Evolutionary conservation across 2,797 vertebrate species (phyloP).

Genomic region (Coilia nasus): DNA sequence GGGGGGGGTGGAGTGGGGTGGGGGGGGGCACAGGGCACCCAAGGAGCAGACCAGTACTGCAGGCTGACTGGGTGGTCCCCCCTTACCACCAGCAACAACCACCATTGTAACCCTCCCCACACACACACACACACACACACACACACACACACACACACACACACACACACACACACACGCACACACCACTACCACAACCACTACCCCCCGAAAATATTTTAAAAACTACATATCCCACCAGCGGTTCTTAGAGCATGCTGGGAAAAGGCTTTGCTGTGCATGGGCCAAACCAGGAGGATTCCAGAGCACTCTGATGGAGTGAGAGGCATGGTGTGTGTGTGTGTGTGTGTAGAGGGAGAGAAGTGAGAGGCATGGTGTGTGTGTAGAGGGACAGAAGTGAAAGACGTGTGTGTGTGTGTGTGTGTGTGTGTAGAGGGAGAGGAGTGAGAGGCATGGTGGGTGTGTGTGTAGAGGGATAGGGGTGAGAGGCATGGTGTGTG

Average conservation of each 20-base stretch:
- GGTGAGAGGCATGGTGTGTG: too few relatives aligned
- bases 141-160: constrained; percentile 42
- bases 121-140: not conserved
- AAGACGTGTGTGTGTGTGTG: too few relatives aligned
- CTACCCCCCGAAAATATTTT: not conserved
- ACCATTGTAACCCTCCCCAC: not conserved
- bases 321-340: not conserved
- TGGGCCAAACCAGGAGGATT: not conserved
- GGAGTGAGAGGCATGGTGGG: too few relatives aligned
- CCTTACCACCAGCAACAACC: not conserved
- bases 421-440: too few relatives aligned
- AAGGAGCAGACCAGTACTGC: constrained; percentile 59
- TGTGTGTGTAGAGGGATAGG: too few relatives aligned
- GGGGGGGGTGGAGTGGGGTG: not conserved
- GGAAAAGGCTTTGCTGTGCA: not conserved
- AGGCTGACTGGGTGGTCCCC: constrained; percentile 74
- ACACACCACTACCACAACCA: not conserved
- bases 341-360: not conserved
- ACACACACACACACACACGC: too few relatives aligned
- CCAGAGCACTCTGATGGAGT: not conserved
- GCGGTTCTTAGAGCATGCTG: not conserved
- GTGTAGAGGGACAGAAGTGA: too few relatives aligned
- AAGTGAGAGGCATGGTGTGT: too few relatives aligned
- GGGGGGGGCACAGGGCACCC: constrained; percentile 52
- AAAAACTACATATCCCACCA: not conserved